Percentiles rank a stretch among this genome's conserved stretches.
These are phyloP conservation scores for Heliconius erato DNA, from an alignment of 2,888 invertebrate genomes.

Conservation along the genomic window DNA sequence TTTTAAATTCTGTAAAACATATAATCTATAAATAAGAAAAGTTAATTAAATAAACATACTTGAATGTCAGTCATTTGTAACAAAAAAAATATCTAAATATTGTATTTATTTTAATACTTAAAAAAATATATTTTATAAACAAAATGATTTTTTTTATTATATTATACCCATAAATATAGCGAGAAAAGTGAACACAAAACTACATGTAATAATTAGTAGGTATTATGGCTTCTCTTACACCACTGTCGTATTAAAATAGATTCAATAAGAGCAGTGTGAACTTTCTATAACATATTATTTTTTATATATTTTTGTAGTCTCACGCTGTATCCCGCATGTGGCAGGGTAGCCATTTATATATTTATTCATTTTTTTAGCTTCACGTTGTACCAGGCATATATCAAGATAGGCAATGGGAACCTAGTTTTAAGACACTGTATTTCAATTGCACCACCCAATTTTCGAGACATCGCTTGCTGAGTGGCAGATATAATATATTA, in stretches of 20 bases:
- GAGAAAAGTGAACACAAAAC: neutral
- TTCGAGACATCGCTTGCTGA: neutral
- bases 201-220: slow-evolving; percentile 3
- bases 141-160: too few species aligned
- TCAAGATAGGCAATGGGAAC: neutral
- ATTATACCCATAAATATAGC: neutral
- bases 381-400: neutral
- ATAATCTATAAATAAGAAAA: too few species aligned
- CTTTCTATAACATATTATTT: neutral
- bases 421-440: neutral
- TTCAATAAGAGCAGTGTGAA: neutral
- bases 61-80: neutral
- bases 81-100: too few species aligned
- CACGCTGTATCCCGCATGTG: neutral
- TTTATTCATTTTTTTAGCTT: neutral
- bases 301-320: neutral
- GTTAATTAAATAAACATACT: too few species aligned
- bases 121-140: too few species aligned
- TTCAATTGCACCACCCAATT: neutral
- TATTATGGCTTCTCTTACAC: slow-evolving; percentile 18
- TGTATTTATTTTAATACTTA: too few species aligned
- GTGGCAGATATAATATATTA: neutral
- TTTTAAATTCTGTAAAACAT: neutral
- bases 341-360: neutral
- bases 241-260: slow-evolving; percentile 12